Percentiles rank a stretch among this genome's conserved stretches.
These are phyloP conservation scores for Petromus typicus DNA, from an alignment of 2,113 vertebrate species.

Conservation along the genomic window DNA sequence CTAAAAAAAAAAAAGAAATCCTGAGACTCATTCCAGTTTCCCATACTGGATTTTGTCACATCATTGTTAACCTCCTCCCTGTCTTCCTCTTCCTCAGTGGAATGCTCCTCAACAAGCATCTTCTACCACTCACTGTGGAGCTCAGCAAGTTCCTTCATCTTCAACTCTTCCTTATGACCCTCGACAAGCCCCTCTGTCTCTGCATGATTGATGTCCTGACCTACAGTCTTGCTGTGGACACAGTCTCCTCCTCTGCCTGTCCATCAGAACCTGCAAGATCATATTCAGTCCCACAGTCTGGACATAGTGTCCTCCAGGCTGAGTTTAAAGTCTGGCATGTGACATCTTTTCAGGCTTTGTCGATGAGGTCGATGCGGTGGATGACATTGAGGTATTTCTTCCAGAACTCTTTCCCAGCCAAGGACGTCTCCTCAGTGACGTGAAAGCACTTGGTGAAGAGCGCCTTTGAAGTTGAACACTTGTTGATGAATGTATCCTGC, in stretches of 20 bases:
- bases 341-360: not conserved
- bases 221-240: not conserved
- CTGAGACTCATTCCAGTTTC: not conserved
- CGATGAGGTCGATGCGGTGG: not conserved
- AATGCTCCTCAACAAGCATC: not conserved
- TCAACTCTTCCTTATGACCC: not conserved
- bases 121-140: too few relatives aligned
- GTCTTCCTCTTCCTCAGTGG: not conserved
- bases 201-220: not conserved
- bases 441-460: not conserved
- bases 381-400: not conserved
- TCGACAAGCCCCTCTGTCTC: not conserved
- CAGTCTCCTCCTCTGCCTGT: not conserved
- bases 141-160: too few relatives aligned
- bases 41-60: not conserved
- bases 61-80: not conserved
- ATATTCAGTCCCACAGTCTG: not conserved
- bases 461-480: not conserved
- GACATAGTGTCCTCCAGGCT: not conserved
- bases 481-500: not conserved
- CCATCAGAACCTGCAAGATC: not conserved
- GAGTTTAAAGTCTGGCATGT: not conserved
- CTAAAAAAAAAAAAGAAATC: not conserved
- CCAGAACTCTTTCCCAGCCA: not conserved
- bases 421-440: not conserved